Evolutionary conservation across 2,113 vertebrate genomes (phyloP), one percentile per base, ranked within the genome.

Genomic region (Phaethornis superciliosus): DNA sequence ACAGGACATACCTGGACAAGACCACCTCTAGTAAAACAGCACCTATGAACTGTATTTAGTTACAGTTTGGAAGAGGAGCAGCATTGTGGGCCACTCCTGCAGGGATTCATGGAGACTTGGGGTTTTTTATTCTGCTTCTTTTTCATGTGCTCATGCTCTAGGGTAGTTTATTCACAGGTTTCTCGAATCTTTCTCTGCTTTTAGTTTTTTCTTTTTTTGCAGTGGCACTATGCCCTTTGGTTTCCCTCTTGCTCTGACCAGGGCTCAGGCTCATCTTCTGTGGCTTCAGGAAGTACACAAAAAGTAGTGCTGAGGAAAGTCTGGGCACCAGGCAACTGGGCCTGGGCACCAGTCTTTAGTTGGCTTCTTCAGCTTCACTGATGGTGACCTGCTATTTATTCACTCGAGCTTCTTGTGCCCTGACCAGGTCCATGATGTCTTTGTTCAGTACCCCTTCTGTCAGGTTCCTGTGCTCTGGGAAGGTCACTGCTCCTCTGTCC

Each of bases 61-160:
- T 56, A 8, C 24, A 37, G 32, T 17, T 52, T 37, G 54, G 70
- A 59, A 81, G 58, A 70, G 33, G 58, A 42, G 24, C 32, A 16
- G 42, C 72, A 40, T 42, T 1, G 0, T 46, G 35, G 44, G 32
- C 46, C 49, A 33, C 51, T 60, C 26, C 0, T 0, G 30, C 60
- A 63, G 33, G 35, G 17, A 75, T 17, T 32, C n/a, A 44, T 62
- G 63, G 22, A 92, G 47, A 51, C 64, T 62, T 75, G 20, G 46
- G 32, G 32, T 85, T 54, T 59, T 62, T 71, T 18, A 5, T 86
- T 91, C 42, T 60, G 12, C 62, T 87, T 16, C 30, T n/a, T 82
- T 94, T 86, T 72, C 30, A 67, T 4, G 10, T 22, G 55, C 30
- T 79, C 22, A 21, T 67, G 20, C 46, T 94, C 19, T 56, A 46